Base-by-base conservation (phyloP, 1,140 invertebrate species). In the Aphidius ervi region DNA sequence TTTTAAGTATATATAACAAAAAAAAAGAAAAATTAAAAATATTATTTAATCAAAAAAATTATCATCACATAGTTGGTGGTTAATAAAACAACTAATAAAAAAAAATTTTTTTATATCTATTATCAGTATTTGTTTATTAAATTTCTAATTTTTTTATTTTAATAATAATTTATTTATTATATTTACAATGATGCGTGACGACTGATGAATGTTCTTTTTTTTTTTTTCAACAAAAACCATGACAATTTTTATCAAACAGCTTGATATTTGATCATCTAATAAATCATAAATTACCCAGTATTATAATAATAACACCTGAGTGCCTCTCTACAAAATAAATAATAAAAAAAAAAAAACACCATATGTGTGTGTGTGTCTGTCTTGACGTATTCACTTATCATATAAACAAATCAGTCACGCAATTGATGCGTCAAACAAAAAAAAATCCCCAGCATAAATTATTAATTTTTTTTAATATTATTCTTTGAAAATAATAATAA, bases 281-380 rank as follows among this genome's bases (percentile, higher is more conserved):
- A 70, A 73, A 73, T 73, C 67, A 70, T 71, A 66, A 61, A 69
- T 70, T 70, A 71, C 48, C 55, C 58, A 58, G 64, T 64, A 73
- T 73, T 71, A 70, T 62, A 63, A 73, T 71, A 71, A 73, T 71
- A 70, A 73, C 66, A 70, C 66, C 56, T 67, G 68, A 73, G 59
- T 65, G 61, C 50, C 53, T 48, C 46, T 59, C 40, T 20, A 37
- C 23, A 6, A 7, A 6, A 49, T 23, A n/a, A 7, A 47, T 57
- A 60, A 37, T 41, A 46, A 55, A 10, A 56, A 55, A 45, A 49
- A 59, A 55, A 40, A 43, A 49, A 39, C 8, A 41, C 59, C 49
- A 52, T 57, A 61, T 58, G 55, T 40, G 10, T 53, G 31, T n/a
- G 46, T 59, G 49, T 50, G 58, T 40, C 55, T 39, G 59, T 37